Conservation (phyloP, 2,113 vertebrate species). For the Leucopternis melanops region DNA sequence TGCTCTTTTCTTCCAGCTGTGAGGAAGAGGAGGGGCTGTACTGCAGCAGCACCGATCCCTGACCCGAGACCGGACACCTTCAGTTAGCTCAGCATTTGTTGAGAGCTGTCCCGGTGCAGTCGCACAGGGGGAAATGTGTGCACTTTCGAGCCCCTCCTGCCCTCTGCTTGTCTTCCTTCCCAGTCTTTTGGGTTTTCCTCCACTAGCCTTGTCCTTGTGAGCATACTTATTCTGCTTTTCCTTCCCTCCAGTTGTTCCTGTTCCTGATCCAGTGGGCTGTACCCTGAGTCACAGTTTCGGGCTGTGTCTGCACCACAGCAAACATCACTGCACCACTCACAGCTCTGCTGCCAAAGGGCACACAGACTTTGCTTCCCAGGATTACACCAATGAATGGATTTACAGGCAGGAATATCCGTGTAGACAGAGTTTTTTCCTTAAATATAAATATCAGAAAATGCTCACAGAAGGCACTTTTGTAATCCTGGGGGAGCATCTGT, state of each 20-base stretch:
- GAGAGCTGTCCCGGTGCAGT: not conserved
- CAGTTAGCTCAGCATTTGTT: rapidly evolving
- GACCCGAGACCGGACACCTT: not conserved
- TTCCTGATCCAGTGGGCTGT: not conserved
- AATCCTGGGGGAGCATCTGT: not conserved
- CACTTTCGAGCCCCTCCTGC: not conserved
- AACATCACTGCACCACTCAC: not conserved
- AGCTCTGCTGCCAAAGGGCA: not conserved
- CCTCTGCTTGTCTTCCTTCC: not conserved
- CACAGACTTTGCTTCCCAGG: not conserved
- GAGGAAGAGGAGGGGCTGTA: not conserved
- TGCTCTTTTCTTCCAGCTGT: not conserved
- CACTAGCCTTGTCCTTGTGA: not conserved
- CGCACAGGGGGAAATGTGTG: rapidly evolving
- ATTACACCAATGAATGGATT: not conserved
- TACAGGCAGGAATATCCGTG: not conserved
- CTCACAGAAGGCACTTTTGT: not conserved
- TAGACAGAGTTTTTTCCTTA: not conserved
- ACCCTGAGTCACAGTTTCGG: not conserved
- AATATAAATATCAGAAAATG: not conserved
- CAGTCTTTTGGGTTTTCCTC: not conserved
- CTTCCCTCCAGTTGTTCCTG: not conserved
- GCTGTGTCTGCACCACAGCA: not conserved
- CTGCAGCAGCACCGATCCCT: not conserved
- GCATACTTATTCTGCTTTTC: not conserved